These are phyloP conservation scores for Drosophila baimaii DNA, from an alignment of 1,140 invertebrate genomes.

Conservation along the genomic window DNA sequence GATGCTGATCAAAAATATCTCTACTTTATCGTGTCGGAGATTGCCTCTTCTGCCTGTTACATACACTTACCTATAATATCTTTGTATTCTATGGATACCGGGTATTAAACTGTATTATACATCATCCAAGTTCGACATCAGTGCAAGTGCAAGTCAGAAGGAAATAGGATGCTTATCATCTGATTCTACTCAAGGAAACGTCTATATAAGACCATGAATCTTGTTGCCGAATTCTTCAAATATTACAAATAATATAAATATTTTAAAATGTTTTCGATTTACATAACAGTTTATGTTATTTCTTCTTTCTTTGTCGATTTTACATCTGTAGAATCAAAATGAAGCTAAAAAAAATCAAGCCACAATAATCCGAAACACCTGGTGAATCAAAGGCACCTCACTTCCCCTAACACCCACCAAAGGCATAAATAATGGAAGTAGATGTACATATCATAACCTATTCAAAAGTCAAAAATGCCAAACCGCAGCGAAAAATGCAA, in stretches of 20 bases:
- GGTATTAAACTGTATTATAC: too few relatives aligned
- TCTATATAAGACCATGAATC: too few relatives aligned
- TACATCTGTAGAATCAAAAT: background rate
- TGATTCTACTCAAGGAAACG: too few relatives aligned
- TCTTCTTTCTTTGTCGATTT: background rate
- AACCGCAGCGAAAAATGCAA: conserved; percentile 26
- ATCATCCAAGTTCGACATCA: too few relatives aligned
- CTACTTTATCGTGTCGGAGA: too few relatives aligned
- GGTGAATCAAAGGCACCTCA: background rate
- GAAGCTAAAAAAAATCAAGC: background rate
- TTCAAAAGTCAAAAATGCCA: conserved; percentile 35
- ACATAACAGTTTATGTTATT: background rate
- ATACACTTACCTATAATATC: too few relatives aligned
- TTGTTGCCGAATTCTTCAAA: too few relatives aligned
- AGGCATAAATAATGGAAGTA: background rate
- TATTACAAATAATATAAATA: background rate
- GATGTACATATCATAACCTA: background rate
- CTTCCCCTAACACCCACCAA: conserved; percentile 36
- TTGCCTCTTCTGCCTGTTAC: too few relatives aligned
- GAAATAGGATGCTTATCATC: too few relatives aligned
- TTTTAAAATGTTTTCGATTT: background rate
- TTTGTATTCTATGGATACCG: too few relatives aligned
- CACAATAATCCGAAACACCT: conserved; percentile 23
- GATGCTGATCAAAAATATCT: too few relatives aligned
- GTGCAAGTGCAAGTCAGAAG: too few relatives aligned